phyloP scores from a whole-genome alignment of 2,113 vertebrate species.

The Arothron firmamentum region DNA sequence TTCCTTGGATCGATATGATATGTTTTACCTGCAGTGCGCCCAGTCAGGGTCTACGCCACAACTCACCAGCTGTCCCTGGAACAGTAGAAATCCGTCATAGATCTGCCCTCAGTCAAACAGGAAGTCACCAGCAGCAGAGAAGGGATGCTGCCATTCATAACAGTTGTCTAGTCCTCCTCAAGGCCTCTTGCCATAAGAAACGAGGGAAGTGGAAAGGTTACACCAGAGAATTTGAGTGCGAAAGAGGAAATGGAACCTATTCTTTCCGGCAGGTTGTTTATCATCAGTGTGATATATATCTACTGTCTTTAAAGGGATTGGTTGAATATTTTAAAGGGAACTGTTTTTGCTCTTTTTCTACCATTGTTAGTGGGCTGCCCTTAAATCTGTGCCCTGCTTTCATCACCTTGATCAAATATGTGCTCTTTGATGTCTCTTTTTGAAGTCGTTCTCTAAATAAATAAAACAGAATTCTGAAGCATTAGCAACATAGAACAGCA shows the following conservation, averaged over 20 bases:
- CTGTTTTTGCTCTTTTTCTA: too few relatives aligned
- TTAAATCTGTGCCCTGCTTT: too few relatives aligned
- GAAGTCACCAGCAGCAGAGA: slow-evolving; percentile 40
- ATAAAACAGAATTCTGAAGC: too few relatives aligned
- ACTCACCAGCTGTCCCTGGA: slow-evolving; percentile 42
- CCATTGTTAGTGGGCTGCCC: too few relatives aligned
- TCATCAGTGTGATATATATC: slow-evolving; percentile 13
- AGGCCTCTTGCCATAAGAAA: slow-evolving; percentile 28
- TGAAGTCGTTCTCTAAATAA: too few relatives aligned
- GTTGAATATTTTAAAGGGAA: background rate
- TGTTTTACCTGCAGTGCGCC: slow-evolving; percentile 32
- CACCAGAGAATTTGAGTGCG: slow-evolving; percentile 27
- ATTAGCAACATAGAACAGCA: too few relatives aligned
- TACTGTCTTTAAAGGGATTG: too few relatives aligned
- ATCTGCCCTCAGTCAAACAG: slow-evolving; percentile 39
- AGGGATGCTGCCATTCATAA: slow-evolving; percentile 49
- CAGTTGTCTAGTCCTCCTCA: slow-evolving; percentile 13
- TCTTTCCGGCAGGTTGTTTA: slow-evolving; percentile 32
- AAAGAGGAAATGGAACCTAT: slow-evolving; percentile 33
- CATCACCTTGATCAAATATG: too few relatives aligned
- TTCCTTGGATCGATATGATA: slow-evolving; percentile 49
- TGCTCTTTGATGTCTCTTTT: too few relatives aligned
- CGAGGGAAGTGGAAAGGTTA: slow-evolving; percentile 58
- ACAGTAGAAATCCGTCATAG: slow-evolving; percentile 38
- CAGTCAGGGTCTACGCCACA: slow-evolving; percentile 14